phyloP scores from a whole-genome alignment of 2,888 invertebrate genomes.

The Atrina japonica region DNA sequence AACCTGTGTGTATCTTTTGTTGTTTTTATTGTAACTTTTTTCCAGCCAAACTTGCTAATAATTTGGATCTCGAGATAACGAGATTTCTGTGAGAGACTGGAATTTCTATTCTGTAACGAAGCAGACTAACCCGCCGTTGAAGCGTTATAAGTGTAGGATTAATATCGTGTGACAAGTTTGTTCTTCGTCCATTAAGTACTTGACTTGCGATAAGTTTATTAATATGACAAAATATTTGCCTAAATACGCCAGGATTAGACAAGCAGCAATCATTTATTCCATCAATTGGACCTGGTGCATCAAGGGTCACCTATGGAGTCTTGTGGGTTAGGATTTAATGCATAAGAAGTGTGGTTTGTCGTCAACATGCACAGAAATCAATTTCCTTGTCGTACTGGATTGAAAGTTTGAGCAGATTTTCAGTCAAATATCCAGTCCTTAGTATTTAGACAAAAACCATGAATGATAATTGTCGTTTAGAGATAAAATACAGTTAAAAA shows the following conservation, averaged over 20 bases:
- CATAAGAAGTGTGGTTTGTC: slow-evolving; percentile 22
- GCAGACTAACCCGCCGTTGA: slow-evolving; percentile 43
- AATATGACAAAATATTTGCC: slow-evolving; percentile 48
- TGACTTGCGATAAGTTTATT: slow-evolving; percentile 51
- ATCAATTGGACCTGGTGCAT: slow-evolving; percentile 14
- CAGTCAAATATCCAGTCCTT: slow-evolving; percentile 16
- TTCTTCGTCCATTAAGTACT: slow-evolving; percentile 62
- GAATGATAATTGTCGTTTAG: too few species aligned
- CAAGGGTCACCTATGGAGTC: slow-evolving; percentile 14
- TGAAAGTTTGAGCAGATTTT: slow-evolving; percentile 18
- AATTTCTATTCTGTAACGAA: slow-evolving; percentile 46
- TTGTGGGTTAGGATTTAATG: slow-evolving; percentile 28
- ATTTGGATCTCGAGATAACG: slow-evolving; percentile 46
- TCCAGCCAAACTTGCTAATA: slow-evolving; percentile 53
- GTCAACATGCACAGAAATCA: slow-evolving; percentile 20
- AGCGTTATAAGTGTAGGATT: slow-evolving; percentile 59
- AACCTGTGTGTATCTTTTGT: slow-evolving; percentile 36
- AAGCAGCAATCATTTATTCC: slow-evolving; percentile 35
- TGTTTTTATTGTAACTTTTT: slow-evolving; percentile 61
- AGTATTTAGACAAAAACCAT: neutral
- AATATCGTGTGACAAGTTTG: slow-evolving; percentile 67
- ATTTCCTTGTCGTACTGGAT: slow-evolving; percentile 20
- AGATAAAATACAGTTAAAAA: too few species aligned
- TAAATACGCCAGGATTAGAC: slow-evolving; percentile 42
- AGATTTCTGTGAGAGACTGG: slow-evolving; percentile 46